Percentiles rank a stretch among this genome's conserved stretches.
phyloP scores from a whole-genome alignment of 64 coral and sea anemone species.

The Cladopsammia gracilis region DNA sequence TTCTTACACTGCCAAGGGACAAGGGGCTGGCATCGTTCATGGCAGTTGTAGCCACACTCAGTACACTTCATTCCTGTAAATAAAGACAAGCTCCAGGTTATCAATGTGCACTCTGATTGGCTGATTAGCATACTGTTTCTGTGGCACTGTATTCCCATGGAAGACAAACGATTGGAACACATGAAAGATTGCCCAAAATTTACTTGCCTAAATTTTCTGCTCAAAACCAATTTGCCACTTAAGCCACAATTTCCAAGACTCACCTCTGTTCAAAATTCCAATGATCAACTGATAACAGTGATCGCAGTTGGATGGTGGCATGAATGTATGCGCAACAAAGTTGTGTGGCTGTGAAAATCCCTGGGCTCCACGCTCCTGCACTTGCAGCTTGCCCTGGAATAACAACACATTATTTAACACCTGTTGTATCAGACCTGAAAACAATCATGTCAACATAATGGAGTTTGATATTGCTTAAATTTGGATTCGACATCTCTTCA shows the following conservation, averaged over 20 bases:
- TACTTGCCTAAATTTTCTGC: neutral
- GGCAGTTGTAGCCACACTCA: conserved; percentile 97
- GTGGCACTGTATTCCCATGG: too few species aligned
- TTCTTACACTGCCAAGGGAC: conserved; percentile 94
- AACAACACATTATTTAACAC: neutral
- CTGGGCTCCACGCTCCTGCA: conserved; percentile 88
- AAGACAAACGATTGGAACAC: neutral
- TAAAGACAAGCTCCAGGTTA: neutral
- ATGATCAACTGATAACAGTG: conserved; percentile 91
- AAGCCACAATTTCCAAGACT: neutral
- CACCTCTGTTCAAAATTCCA: conserved; percentile 81
- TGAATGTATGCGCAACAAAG: conserved; percentile 85
- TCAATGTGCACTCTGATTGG: neutral
- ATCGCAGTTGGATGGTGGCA: conserved; percentile 96
- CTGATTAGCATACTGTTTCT: too few species aligned
- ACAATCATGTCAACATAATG: too few species aligned
- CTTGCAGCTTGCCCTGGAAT: conserved; percentile 93
- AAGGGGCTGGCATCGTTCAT: conserved; percentile 94
- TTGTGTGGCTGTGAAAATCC: conserved; percentile 98
- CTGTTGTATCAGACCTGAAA: too few species aligned
- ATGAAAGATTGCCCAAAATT: neutral
- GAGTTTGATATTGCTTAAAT: too few species aligned
- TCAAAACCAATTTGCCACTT: too few species aligned
- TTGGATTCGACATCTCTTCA: too few species aligned
- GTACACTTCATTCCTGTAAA: conserved; percentile 89